Base-by-base conservation (phyloP, 2,888 invertebrate genomes). In the Leucoma salicis region DNA sequence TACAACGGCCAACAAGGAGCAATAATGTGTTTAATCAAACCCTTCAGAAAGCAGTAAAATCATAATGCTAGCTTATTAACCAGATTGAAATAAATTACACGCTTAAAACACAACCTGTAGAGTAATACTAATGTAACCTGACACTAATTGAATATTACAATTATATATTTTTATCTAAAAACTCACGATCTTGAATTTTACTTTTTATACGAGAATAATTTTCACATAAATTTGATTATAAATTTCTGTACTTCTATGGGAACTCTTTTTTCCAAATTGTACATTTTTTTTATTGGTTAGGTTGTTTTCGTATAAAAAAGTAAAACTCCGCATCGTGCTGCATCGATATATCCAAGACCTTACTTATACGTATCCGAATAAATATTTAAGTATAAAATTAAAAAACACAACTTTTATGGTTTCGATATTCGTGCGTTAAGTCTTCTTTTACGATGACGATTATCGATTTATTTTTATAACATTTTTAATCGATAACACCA, bases 311-410 rank as follows among this genome's bases (percentile, higher is more conserved):
- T 29, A 13, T n/a, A 29, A 35, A 41, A 27, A 53, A 59, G 44
- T 62, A 53, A 66, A 64, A 61, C 46, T 50, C 60, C 47, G 58
- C 58, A 56, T 54, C 41, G 46, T 35, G 49, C 49, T 55, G 53
- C 42, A 12, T 42, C 13, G 42, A 53, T 61, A 54, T 47, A 52
- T 51, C 39, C 49, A 43, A 57, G 56, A 58, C 34, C 75, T 78
- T 81, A 80, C 76, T 68, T 56, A 75, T 81, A 83, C 78, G 78
- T 82, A 82, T 80, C 58, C 73, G 75, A 84, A 84, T 84, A 83
- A 83, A 85, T 84, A 84, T 78, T 78, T 80, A 82, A 81, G 83
- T 85, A 87, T 84, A 86, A 86, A 87, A 86, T 82, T 83, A 81
- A 84, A 83, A 86, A 81, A 81, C 75, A 81, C 81, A 83, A 82